Conservation (phyloP, 1,140 invertebrate species). For the Drosophila auraria region DNA sequence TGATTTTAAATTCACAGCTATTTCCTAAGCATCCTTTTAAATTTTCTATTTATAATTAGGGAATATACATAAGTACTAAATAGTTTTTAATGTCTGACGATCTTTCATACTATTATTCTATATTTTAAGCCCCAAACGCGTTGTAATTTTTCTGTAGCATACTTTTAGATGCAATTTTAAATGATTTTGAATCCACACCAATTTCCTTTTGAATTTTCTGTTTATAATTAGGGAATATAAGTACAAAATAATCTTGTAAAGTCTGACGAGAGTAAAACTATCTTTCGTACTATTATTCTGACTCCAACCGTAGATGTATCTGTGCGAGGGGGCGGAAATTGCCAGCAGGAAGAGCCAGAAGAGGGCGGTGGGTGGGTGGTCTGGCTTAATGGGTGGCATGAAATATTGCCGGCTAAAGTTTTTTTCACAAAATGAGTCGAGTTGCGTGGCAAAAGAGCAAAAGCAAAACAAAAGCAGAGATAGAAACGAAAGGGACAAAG, state of each 20-base stretch:
- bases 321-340: conserved; percentile 75
- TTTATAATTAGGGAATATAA: no score
- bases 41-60: no score
- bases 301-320: conserved; percentile 19
- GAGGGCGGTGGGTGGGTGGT: conserved; percentile 16
- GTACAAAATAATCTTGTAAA: neutral
- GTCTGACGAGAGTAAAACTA: neutral
- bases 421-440: conserved; percentile 76
- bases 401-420: conserved; percentile 82
- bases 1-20: neutral
- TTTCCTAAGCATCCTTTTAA: no score
- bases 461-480: conserved; percentile 64
- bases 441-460: conserved; percentile 73
- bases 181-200: neutral
- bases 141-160: no score
- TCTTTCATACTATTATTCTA: no score
- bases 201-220: no score
- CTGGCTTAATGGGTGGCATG: conserved; percentile 76
- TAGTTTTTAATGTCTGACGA: neutral
- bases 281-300: no score
- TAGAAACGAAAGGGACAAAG: conserved; percentile 34
- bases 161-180: neutral
- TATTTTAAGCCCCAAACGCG: neutral
- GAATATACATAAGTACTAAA: neutral
- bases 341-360: conserved; percentile 16